phyloP scores from a whole-genome alignment of 2,797 vertebrate genomes.

The Gallinago nigripennis region DNA sequence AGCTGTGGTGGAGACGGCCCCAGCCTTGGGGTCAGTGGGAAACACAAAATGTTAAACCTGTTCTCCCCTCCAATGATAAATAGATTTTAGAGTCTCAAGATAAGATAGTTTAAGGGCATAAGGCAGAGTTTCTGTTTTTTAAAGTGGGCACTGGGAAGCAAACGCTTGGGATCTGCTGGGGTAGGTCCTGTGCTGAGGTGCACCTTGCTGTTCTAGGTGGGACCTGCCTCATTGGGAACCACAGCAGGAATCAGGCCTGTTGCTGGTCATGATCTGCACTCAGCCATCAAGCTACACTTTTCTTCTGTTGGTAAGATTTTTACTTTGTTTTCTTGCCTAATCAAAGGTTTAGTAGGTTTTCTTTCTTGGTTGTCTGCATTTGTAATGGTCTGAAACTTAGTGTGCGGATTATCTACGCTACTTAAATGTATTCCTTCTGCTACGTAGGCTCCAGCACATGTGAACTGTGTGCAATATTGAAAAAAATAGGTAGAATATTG shows the following conservation, averaged over 20 bases:
- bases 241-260: fast-evolving
- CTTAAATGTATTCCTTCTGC: not conserved
- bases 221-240: fast-evolving
- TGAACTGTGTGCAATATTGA: not conserved
- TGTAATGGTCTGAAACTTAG: not conserved
- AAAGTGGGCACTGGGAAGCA: not conserved
- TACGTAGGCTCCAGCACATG: not conserved
- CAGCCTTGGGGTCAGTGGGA: fast-evolving
- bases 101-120: not conserved
- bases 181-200: not conserved
- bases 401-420: not conserved
- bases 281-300: not conserved
- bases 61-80: not conserved
- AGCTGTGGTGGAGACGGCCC: fast-evolving
- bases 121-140: not conserved
- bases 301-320: not conserved
- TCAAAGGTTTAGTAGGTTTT: not conserved
- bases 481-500: not conserved
- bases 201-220: not conserved
- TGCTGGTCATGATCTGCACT: fast-evolving
- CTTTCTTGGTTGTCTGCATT: not conserved
- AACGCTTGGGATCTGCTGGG: not conserved
- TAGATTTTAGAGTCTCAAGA: not conserved
- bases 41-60: not conserved
- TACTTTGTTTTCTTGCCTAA: not conserved